Conservation (phyloP, 2,113 vertebrate species). For the Hassar affinis region DNA sequence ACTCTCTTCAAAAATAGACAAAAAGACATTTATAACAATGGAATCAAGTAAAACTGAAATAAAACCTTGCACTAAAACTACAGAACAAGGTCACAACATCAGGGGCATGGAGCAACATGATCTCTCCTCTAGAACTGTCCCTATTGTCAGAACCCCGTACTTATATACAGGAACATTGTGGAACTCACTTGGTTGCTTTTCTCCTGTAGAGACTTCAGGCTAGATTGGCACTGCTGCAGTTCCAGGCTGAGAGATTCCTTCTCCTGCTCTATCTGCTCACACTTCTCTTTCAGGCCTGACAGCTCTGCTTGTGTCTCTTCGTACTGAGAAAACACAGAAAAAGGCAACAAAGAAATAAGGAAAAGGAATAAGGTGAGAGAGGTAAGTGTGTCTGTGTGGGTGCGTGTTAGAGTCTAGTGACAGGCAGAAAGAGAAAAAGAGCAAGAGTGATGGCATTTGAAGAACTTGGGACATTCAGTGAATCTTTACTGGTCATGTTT, state of each 20-base stretch:
- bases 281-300: conserved; percentile 83
- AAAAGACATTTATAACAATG: conserved; percentile 1
- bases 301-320: conserved; percentile 85
- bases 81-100: neutral
- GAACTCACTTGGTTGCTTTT: conserved; percentile 89
- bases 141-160: conserved; percentile 33
- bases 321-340: conserved; percentile 65
- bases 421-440: neutral
- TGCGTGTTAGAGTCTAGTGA: neutral
- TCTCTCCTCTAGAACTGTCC: conserved; percentile 47
- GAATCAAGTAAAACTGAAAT: conserved; percentile 8
- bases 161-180: neutral
- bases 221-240: conserved; percentile 89
- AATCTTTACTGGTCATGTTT: neutral
- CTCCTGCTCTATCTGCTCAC: conserved; percentile 83
- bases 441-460: neutral
- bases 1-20: neutral
- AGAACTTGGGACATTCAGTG: neutral
- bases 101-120: neutral
- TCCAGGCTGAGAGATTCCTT: conserved; percentile 83
- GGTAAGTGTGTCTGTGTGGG: too few species aligned
- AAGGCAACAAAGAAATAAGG: neutral
- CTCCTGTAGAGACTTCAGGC: conserved; percentile 87
- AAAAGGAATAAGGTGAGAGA: neutral
- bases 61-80: neutral